Percentiles rank a stretch among this genome's conserved stretches.
Conservation (phyloP, 2,797 vertebrate species). For the Cossypha polioptera region DNA sequence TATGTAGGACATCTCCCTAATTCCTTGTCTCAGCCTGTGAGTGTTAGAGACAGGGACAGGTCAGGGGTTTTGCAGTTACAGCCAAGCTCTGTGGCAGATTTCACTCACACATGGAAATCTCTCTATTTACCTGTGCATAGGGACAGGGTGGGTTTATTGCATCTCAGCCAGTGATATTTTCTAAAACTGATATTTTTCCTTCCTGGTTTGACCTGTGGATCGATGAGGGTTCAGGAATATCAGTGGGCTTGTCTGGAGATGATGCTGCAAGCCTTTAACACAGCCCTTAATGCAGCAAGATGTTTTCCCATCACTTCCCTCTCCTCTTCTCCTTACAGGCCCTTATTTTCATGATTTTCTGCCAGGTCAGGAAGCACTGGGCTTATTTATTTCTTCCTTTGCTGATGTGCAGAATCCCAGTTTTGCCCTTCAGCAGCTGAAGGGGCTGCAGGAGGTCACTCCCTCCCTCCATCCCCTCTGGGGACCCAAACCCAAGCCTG, state of each 20-base stretch:
- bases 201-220: background rate
- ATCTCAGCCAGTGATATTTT: background rate
- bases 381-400: background rate
- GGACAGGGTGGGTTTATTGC: background rate
- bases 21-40: background rate
- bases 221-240: background rate
- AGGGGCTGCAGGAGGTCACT: accelerated
- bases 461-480: background rate
- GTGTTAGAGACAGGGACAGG: background rate
- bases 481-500: background rate
- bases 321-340: background rate
- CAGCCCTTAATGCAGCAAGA: background rate
- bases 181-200: background rate
- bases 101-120: accelerated
- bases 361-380: background rate
- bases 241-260: background rate
- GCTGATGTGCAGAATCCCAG: accelerated
- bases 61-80: background rate
- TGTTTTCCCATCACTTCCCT: background rate
- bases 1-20: background rate
- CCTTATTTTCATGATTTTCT: background rate
- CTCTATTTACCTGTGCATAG: background rate
- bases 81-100: background rate
- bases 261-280: background rate
- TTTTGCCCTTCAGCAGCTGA: background rate